Conservation (phyloP, 1,140 invertebrate genomes). For the Wasmannia auropunctata region DNA sequence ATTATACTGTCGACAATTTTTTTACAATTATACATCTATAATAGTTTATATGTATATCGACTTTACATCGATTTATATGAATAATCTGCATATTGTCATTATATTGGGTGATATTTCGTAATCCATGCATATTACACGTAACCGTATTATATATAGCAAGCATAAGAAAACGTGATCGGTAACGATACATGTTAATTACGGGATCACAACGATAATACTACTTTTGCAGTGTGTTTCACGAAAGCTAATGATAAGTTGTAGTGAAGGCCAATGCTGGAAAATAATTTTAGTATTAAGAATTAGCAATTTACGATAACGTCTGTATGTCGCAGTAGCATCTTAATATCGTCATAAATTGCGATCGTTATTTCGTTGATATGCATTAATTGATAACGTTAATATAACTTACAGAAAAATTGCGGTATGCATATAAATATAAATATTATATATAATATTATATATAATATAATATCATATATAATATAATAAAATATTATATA, state of each 20-base stretch:
- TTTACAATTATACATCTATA: background rate
- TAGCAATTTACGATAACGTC: background rate
- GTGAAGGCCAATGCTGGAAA: background rate
- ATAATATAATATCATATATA: too few species aligned
- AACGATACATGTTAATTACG: background rate
- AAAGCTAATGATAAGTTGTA: background rate
- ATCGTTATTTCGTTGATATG: background rate
- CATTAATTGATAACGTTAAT: background rate
- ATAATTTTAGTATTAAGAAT: conserved; percentile 3
- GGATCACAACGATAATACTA: background rate
- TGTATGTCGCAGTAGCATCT: background rate
- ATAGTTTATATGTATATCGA: background rate
- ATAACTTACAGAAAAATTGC: background rate
- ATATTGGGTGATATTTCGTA: background rate
- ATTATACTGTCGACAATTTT: background rate
- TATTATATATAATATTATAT: too few species aligned
- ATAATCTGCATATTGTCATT: background rate
- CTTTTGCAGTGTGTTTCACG: background rate
- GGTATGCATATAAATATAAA: too few species aligned
- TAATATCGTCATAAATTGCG: background rate
- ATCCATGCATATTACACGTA: background rate
- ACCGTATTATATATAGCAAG: background rate
- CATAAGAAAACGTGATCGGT: background rate
- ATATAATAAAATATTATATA: too few species aligned
- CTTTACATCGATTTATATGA: too few species aligned